Percentiles rank a stretch among this genome's conserved stretches.
phyloP scores from a whole-genome alignment of 2,888 invertebrate species.

The Apantesis nais region DNA sequence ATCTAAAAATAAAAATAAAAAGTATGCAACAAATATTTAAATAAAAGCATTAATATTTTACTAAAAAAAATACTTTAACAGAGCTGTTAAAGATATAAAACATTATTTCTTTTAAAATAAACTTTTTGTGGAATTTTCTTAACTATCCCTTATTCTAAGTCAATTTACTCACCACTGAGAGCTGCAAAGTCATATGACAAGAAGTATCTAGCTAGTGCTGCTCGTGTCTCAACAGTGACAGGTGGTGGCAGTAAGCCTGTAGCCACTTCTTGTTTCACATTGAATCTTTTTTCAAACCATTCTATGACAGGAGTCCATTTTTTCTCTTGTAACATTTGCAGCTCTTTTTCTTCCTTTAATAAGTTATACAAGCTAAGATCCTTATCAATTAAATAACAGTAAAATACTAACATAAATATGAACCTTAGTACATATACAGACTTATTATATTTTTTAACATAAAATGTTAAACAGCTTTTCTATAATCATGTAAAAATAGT shows the following conservation, averaged over 20 bases:
- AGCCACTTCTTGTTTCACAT: slow-evolving; percentile 90
- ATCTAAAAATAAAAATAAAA: too few species aligned
- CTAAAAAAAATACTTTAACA: too few species aligned
- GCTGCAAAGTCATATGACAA: slow-evolving; percentile 93
- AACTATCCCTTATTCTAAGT: not conserved
- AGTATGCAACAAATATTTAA: not conserved
- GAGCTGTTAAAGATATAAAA: too few species aligned
- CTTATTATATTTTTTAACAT: too few species aligned
- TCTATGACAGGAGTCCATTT: slow-evolving; percentile 96
- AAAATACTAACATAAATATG: too few species aligned
- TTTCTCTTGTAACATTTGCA: slow-evolving; percentile 90
- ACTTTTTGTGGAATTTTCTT: not conserved
- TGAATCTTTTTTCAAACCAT: slow-evolving; percentile 94
- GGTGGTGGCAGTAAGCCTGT: slow-evolving; percentile 89
- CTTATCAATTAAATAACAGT: too few species aligned
- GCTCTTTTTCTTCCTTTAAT: slow-evolving; percentile 90
- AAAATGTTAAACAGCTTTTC: too few species aligned
- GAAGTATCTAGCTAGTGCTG: slow-evolving; percentile 90
- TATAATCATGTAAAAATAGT: too few species aligned
- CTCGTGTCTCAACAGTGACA: slow-evolving; percentile 88
- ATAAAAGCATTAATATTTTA: too few species aligned
- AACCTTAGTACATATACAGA: too few species aligned
- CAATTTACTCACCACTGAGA: slow-evolving; percentile 88
- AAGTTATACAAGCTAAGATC: not conserved
- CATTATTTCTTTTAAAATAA: not conserved